A percentile compares a stretch with the other conserved stretches of the same genome.
These are phyloP conservation scores for Drosophila parabipectinata DNA, from an alignment of 1,140 invertebrate genomes.

Conservation along the genomic window DNA sequence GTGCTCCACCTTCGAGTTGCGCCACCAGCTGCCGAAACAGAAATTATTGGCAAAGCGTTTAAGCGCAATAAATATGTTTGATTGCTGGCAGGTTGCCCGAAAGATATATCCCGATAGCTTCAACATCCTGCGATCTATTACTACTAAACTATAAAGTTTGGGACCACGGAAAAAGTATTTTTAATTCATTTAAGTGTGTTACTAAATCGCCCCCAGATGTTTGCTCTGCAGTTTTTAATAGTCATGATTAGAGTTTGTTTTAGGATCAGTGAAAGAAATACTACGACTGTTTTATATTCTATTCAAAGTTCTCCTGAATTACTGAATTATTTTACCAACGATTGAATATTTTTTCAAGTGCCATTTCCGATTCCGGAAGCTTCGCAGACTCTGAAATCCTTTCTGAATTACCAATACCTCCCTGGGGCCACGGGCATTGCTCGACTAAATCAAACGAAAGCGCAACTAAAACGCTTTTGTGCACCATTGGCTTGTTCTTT, in stretches of 20 bases:
- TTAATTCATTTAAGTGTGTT: conserved; percentile 63
- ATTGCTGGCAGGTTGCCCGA: conserved; percentile 70
- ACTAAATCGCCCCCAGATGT: conserved; percentile 63
- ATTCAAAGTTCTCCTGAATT: not conserved
- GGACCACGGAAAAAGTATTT: conserved; percentile 35
- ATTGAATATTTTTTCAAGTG: conserved; percentile 8
- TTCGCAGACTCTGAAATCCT: conserved; percentile 6
- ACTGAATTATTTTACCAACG: not conserved
- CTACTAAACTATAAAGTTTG: too few species aligned
- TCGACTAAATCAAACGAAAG: conserved; percentile 58
- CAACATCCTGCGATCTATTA: conserved; percentile 6
- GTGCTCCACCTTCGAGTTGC: conserved; percentile 47
- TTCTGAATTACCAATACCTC: conserved; percentile 28
- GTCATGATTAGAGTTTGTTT: conserved; percentile 34
- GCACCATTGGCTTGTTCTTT: conserved; percentile 78
- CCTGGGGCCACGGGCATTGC: conserved; percentile 13
- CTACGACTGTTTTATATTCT: not conserved
- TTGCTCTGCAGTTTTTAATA: conserved; percentile 67
- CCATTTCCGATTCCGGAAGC: conserved; percentile 4
- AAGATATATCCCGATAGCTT: conserved; percentile 19
- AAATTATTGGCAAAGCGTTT: conserved; percentile 80
- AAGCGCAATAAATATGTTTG: conserved; percentile 78
- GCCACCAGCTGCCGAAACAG: conserved; percentile 56
- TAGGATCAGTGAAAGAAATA: conserved; percentile 16
- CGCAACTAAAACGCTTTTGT: conserved; percentile 68